phyloP scores from a whole-genome alignment of 2,797 vertebrate genomes.

The Lithobates pipiens region DNA sequence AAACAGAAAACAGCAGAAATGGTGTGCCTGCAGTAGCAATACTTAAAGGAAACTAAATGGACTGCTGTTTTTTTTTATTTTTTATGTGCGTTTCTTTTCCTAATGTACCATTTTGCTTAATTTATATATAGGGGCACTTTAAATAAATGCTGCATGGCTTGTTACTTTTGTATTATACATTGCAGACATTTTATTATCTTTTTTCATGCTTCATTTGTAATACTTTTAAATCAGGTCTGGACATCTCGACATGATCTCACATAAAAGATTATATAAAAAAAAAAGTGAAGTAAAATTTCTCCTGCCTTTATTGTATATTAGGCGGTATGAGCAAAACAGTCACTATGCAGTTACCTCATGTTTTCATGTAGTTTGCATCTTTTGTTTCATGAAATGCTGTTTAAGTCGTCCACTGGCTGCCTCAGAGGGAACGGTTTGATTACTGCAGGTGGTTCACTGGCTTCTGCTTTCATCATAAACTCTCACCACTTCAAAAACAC shows the following conservation, averaged over 20 bases:
- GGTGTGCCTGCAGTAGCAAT: not conserved
- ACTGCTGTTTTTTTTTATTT: too few relatives aligned
- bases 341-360: conserved; percentile 31
- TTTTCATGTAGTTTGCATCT: conserved; percentile 26
- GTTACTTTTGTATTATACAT: not conserved
- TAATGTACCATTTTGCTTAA: not conserved
- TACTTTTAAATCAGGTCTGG: not conserved
- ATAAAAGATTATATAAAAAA: conserved; percentile 3
- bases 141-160: not conserved
- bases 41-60: not conserved
- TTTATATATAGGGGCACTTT: not conserved
- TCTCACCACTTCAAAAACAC: conserved; percentile 60
- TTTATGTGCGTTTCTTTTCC: not conserved
- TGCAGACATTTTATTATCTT: not conserved
- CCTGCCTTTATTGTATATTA: conserved; percentile 1
- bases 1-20: not conserved
- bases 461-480: conserved; percentile 57
- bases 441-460: conserved; percentile 53
- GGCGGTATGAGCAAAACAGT: conserved; percentile 16
- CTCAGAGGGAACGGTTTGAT: conserved; percentile 36
- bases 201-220: not conserved
- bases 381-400: conserved; percentile 48
- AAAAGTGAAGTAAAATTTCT: conserved; percentile 5
- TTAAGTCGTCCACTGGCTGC: conserved; percentile 43
- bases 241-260: not conserved